Evolutionary conservation across 2,113 vertebrate genomes (phyloP).

Genomic region (Corvus hawaiiensis): DNA sequence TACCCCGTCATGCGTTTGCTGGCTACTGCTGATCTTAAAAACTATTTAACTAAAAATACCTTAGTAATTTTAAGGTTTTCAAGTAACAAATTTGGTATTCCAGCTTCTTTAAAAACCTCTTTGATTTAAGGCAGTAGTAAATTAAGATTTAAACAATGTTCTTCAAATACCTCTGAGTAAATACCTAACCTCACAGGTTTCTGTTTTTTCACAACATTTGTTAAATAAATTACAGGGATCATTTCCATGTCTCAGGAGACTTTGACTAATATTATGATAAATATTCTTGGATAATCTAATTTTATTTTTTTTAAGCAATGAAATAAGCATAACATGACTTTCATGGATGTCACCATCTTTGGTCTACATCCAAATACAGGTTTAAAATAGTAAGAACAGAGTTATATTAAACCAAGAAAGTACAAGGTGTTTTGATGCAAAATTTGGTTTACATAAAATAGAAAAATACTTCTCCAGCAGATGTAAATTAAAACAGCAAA

Average conservation of each 20-base stretch:
- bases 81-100: not conserved
- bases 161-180: not conserved
- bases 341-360: not conserved
- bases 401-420: conserved; percentile 1
- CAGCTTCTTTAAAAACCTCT: not conserved
- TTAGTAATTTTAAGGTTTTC: not conserved
- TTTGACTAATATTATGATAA: not conserved
- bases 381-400: conserved; percentile 40
- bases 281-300: not conserved
- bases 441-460: not conserved
- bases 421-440: conserved; percentile 41
- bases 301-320: not conserved
- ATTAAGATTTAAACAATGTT: not conserved
- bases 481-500: not conserved
- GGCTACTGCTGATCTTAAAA: not conserved
- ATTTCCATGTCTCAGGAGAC: not conserved
- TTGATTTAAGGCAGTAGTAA: not conserved
- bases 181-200: not conserved
- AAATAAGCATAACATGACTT: not conserved
- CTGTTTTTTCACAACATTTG: not conserved
- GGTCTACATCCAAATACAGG: conserved; percentile 4
- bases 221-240: not conserved
- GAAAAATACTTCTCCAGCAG: not conserved
- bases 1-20: not conserved
- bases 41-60: not conserved